Evolutionary conservation across 2,888 invertebrate species (phyloP), one percentile per base, ranked within the genome.

Genomic region (Eumacrocentrus americanus): DNA sequence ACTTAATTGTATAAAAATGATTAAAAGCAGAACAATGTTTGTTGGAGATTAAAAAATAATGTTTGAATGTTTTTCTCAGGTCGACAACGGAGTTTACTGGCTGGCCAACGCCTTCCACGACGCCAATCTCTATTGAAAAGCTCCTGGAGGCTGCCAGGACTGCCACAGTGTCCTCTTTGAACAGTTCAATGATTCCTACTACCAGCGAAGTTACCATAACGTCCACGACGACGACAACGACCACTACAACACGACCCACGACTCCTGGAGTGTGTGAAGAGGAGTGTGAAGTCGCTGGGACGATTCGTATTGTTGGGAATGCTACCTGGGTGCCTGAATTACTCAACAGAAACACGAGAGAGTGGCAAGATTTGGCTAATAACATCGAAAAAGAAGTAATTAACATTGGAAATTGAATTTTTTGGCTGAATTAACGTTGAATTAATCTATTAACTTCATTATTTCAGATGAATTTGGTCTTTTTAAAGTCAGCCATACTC

Each of bases 41-140:
- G 3, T 16, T 7, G 18, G 7, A 16, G 3, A 16, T 5, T 40
- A 6, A 1, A 3, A 20, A 50, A 3, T 40, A 34, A 42, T 20
- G 7, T 50, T 53, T 46, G n/a, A 46, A 9, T 46, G 46, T 46
- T 50, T 12, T 58, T 35, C 42, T 7, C 48, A 91, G 91, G 81
- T 90, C 89, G 18, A 91, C 92, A 6, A 94, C 94, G 14, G 93
- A 92, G 79, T 94, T 94, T 72, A 94, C 93, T 11, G 94, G 94
- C 12, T 94, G 94, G 94, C 93, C 94, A 9, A 91, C 92, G 0
- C 89, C 92, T 4, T 91, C 94, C 1, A 93, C 94, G 0, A 93
- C 93, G 0, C 92, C 93, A 0, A 88, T 93, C 68, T 92, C 92
- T 0, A 90, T 92, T 59, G 92, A 93, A 74, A 91, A 91, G 76